Conservation (phyloP, 2,797 vertebrate species). For the Todus mexicanus region DNA sequence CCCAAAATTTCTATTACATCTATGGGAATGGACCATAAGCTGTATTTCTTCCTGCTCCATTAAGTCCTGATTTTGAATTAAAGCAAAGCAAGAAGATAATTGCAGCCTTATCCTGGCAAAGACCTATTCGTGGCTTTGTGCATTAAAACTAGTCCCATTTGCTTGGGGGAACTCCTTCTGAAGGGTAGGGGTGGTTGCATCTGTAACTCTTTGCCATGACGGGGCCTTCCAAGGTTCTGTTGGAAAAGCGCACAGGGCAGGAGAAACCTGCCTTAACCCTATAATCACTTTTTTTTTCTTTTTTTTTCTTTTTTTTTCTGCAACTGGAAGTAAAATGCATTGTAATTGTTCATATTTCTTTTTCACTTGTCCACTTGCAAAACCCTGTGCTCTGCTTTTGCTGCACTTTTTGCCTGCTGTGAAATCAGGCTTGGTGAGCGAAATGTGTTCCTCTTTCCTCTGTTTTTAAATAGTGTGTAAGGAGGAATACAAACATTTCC, state of each 20-base stretch:
- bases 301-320: no score
- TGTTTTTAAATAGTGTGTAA: neutral
- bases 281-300: neutral
- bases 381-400: neutral
- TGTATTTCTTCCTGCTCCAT: neutral
- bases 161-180: neutral
- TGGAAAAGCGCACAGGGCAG: neutral
- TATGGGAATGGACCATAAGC: neutral
- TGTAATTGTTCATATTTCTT: neutral
- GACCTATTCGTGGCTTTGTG: neutral
- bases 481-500: neutral
- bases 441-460: neutral
- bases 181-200: neutral
- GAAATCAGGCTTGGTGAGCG: neutral
- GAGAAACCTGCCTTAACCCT: neutral
- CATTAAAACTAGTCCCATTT: neutral
- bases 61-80: neutral
- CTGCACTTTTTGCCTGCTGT: neutral
- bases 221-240: neutral
- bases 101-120: neutral
- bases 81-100: neutral
- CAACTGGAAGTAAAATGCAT: neutral
- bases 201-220: neutral
- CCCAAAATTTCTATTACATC: neutral
- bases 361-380: neutral